Percentiles rank a stretch among this genome's conserved stretches.
Conservation (phyloP, 2,888 invertebrate species). For the Sinodicranocentrus sp. region DNA sequence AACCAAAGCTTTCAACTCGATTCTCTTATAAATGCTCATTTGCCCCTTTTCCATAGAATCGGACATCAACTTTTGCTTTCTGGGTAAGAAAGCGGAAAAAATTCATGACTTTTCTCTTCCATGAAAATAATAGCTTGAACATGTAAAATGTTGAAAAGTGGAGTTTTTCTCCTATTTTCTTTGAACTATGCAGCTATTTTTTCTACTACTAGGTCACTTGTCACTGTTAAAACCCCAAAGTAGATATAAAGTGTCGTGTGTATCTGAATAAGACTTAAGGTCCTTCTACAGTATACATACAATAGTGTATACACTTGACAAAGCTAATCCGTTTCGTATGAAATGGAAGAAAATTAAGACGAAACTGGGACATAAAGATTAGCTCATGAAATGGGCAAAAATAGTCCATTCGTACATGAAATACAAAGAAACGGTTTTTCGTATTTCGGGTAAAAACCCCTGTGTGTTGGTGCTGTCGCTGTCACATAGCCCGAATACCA, state of each 20-base stretch:
- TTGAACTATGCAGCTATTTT: too few relatives aligned
- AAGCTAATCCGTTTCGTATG: neutral
- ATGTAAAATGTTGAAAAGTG: neutral
- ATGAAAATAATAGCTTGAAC: constrained; percentile 2
- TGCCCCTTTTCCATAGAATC: too few relatives aligned
- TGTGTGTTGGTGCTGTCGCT: too few relatives aligned
- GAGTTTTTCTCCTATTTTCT: too few relatives aligned
- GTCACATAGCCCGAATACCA: too few relatives aligned
- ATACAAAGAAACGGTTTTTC: neutral
- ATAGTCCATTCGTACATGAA: constrained; percentile 6
- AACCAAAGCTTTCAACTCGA: neutral
- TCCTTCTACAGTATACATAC: too few relatives aligned
- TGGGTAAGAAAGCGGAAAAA: constrained; percentile 14
- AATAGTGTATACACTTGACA: too few relatives aligned
- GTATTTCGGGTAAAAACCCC: too few relatives aligned
- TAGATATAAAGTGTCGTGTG: too few relatives aligned
- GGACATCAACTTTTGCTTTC: neutral
- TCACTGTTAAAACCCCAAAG: constrained; percentile 14
- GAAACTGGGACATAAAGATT: constrained; percentile 25
- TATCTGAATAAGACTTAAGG: too few relatives aligned
- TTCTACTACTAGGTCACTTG: neutral
- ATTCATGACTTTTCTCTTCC: constrained; percentile 26
- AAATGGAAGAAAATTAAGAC: constrained; percentile 16
- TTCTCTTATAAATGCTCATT: too few relatives aligned
- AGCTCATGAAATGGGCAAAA: neutral